phyloP scores from a whole-genome alignment of 2,888 invertebrate species.

The Saturnia japonica region DNA sequence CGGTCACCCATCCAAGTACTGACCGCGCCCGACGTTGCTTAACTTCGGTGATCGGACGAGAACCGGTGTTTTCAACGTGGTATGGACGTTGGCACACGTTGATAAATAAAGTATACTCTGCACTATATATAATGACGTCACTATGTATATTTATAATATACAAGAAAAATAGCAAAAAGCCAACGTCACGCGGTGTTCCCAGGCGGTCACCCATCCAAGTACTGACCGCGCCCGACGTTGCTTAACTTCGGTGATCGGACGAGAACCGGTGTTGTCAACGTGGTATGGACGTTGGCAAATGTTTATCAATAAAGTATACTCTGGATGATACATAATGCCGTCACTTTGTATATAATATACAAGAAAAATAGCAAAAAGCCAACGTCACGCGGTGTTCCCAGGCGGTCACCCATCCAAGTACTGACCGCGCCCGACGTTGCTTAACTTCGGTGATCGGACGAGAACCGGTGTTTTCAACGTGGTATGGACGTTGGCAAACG shows the following conservation, averaged over 20 bases:
- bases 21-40: constrained; percentile 77
- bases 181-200: constrained; percentile 57
- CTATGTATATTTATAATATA: no score
- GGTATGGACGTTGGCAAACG: background rate
- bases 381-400: constrained; percentile 56
- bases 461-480: background rate
- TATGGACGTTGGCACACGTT: background rate
- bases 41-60: constrained; percentile 79
- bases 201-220: constrained; percentile 79
- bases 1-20: constrained; percentile 79
- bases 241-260: constrained; percentile 63
- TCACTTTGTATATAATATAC: no score
- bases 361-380: constrained; percentile 7
- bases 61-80: constrained; percentile 54
- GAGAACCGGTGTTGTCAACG: background rate
- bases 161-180: constrained; percentile 35
- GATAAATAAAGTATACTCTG: background rate
- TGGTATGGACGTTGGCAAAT: background rate
- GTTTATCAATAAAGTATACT: no score
- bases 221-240: constrained; percentile 77
- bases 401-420: constrained; percentile 79
- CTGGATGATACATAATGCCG: no score
- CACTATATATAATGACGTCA: background rate
- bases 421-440: constrained; percentile 77
- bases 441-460: constrained; percentile 66